A percentile compares a stretch with the other conserved stretches of the same genome.
Conservation (phyloP, 2,113 vertebrate species). For the Spizaetus ornatus region DNA sequence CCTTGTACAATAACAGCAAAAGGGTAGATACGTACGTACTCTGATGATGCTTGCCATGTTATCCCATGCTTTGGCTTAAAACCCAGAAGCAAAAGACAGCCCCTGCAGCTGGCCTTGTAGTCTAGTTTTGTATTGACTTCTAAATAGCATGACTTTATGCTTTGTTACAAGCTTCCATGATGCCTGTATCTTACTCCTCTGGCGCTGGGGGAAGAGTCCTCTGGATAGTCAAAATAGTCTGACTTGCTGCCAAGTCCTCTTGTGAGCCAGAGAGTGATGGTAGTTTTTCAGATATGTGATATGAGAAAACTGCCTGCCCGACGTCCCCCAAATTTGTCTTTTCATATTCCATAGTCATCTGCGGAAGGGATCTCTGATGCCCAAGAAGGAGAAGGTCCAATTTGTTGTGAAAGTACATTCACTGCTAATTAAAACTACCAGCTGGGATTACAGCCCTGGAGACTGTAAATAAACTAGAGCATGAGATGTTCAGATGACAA, state of each 20-base stretch:
- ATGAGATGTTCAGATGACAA: slow-evolving; percentile 30
- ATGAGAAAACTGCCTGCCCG: background rate
- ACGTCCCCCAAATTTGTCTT: background rate
- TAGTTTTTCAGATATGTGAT: slow-evolving; percentile 22
- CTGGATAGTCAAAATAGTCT: background rate
- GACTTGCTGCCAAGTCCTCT: slow-evolving; percentile 21
- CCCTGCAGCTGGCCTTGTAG: background rate
- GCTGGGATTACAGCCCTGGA: slow-evolving; percentile 28
- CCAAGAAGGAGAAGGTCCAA: slow-evolving; percentile 23
- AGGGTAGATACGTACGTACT: background rate
- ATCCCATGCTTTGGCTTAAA: background rate
- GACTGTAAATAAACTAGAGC: slow-evolving; percentile 29
- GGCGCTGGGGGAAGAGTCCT: background rate
- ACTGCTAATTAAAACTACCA: slow-evolving; percentile 33
- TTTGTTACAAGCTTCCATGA: background rate
- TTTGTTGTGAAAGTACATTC: slow-evolving; percentile 46
- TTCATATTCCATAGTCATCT: slow-evolving; percentile 21
- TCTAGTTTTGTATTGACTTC: background rate
- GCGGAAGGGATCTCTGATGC: slow-evolving; percentile 12
- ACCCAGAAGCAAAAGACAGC: background rate
- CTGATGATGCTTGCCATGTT: background rate
- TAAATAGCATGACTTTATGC: background rate
- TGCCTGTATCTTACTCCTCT: background rate
- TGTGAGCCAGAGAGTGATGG: background rate
- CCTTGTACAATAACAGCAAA: background rate